Evolutionary conservation across 1,140 invertebrate genomes (phyloP), one percentile per base, ranked within the genome.

Genomic region (Rhyacophila brunnea): DNA sequence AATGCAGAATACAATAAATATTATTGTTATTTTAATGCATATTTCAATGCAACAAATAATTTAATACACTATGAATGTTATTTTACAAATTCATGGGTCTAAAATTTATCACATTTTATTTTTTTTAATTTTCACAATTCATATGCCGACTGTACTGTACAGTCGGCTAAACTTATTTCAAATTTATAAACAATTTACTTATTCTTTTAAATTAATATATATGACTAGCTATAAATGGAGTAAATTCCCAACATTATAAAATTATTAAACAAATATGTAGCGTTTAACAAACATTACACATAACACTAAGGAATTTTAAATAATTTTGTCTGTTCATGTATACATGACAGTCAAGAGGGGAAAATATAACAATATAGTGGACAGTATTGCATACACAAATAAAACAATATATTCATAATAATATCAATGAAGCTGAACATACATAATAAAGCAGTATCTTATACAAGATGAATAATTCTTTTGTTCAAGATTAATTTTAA

Each of bases 71-170:
- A 40, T 15, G 15, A 40, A 40, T 13, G 15, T 13, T 40, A 40
- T 40, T 32, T 42, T 61, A 53, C 55, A 55, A 62, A 56, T 32
- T 47, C 44, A 58, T 51, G 49, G 46, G 38, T 62, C 61, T 63
- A 63, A 54, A 32, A 52, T 48, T 58, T 63, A 63, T 63, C 61
- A 63, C 61, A 63, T 58, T 58, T 63, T 49, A 58, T 48, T 44
- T 62, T 62, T 58, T 44, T 51, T 45, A 53, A 20, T 47, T 62
- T 62, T 56, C 19, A 62, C 23, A 52, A 51, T 53, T 44, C 51
- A 62, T 53, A 62, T 18, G 42, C 52, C 38, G 46, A 40, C 23
- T 42, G 9, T 32, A n/a, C 40, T 14, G 19, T 34, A 34, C 18
- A 19, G 36, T 34, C 48, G 35, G n/a, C 38, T 32, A 49, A 19